Percentiles rank a stretch among this genome's conserved stretches.
Conservation (phyloP, 35 echinoderm and acorn worm genomes). For the Heliocidaris tuberculata region DNA sequence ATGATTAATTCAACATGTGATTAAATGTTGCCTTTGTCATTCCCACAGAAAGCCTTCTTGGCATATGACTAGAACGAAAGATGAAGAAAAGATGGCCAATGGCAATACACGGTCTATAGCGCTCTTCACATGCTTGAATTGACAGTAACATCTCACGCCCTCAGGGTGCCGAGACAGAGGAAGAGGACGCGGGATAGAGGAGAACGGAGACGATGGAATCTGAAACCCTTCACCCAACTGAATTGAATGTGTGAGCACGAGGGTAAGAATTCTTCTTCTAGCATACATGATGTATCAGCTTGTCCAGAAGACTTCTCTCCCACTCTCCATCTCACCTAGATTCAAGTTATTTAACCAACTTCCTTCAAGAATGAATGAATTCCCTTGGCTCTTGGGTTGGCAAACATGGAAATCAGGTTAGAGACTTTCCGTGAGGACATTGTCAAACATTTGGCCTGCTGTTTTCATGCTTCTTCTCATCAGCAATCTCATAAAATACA, state of each 20-base stretch:
- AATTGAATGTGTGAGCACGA: slow-evolving; percentile 16
- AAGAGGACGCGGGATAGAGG: not conserved
- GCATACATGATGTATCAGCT: not conserved
- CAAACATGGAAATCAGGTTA: slow-evolving; percentile 17
- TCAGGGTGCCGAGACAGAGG: not conserved
- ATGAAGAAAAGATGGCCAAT: not conserved
- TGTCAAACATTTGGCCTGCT: slow-evolving; percentile 4
- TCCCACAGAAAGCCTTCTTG: not conserved
- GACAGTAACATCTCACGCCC: not conserved
- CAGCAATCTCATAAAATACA: not conserved
- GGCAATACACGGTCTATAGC: not conserved
- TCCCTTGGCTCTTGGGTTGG: not conserved
- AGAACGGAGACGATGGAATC: not conserved
- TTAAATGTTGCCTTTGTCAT: slow-evolving; percentile 3
- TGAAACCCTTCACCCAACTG: not conserved
- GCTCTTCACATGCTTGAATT: not conserved
- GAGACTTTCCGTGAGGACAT: not conserved
- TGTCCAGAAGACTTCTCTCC: not conserved
- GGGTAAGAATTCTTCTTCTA: not conserved
- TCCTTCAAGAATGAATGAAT: not conserved
- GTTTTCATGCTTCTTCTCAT: not conserved
- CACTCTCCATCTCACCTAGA: not conserved
- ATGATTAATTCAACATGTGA: slow-evolving; percentile 18
- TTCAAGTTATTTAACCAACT: slow-evolving; percentile 18
- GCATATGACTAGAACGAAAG: not conserved